Evolutionary conservation across 2,797 vertebrate species (phyloP), one percentile per base, ranked within the genome.

Genomic region (Perodicticus potto): DNA sequence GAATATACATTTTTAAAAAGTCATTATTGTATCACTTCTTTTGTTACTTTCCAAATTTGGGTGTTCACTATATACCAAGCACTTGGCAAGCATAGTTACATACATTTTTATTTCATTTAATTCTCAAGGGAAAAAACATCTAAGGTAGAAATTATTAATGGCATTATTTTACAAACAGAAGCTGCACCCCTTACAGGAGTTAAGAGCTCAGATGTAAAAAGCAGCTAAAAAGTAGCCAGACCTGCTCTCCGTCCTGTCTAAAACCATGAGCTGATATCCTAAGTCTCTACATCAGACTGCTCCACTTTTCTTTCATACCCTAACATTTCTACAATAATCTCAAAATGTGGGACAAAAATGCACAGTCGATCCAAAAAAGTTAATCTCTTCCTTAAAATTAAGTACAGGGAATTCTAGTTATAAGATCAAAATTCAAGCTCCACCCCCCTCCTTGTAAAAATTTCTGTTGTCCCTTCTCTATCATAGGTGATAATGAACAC

Each of bases 341-440:
- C 25, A 91, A 91, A 93, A 70, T 13, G 55, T 80, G 40, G 72
- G 13, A 9, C 55, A 77, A 85, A 96, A 91, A 32, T 57, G 19
- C 25, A n/a, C 7, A 14, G 2, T 88, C n/a, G 45, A 55, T 84
- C n/a, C 23, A 90, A 84, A 63, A 19, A 23, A 73, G 40, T 17
- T 63, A 87, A 82, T 74, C 27, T 80, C 61, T 59, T 87, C 86
- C 70, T 59, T 93, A 80, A 96, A 83, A 69, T n/a, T 81, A 89
- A 96, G 7, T 65, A 57, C 40, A 17, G 77, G 34, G 40, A 89
- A 78, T 45, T 73, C n/a, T 45, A 80, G 22, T 45, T 59, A 29
- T 59, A 74, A 74, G 34, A 85, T 82, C 55, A 83, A 59, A 94
- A 93, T 89, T 22, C 20, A 88, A 82, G 13, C 29, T 1, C 25